Conservation (phyloP, 2,113 vertebrate genomes). For the human region GRCh38 chrX:131066501-131067000, state of each 20-base stretch:
- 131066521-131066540: slow-evolving; percentile 61
- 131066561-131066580: slow-evolving; percentile 56
- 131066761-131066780: slow-evolving; percentile 45
- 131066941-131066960: not conserved
- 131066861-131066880: slow-evolving; percentile 4
- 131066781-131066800: slow-evolving; percentile 56
- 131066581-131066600: slow-evolving; percentile 54
- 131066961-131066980: not conserved
- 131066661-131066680: not conserved
- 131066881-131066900: slow-evolving; percentile 9
- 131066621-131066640: slow-evolving; percentile 50
- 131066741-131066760: slow-evolving; percentile 40
- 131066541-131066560: slow-evolving; percentile 52
- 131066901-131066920: slow-evolving; percentile 62
- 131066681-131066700: slow-evolving; percentile 16
- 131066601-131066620: slow-evolving; percentile 50
- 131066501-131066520: slow-evolving; percentile 68
- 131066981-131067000: slow-evolving; percentile 33
- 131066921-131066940: slow-evolving; percentile 20
- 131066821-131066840: not conserved
- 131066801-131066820: slow-evolving; percentile 13
- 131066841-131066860: not conserved
- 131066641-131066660: slow-evolving; percentile 24
- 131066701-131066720: slow-evolving; percentile 16
- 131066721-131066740: slow-evolving; percentile 36